These are phyloP conservation scores for Mechanitis mazaeus DNA, from an alignment of 2,888 invertebrate species.

Conservation along the genomic window DNA sequence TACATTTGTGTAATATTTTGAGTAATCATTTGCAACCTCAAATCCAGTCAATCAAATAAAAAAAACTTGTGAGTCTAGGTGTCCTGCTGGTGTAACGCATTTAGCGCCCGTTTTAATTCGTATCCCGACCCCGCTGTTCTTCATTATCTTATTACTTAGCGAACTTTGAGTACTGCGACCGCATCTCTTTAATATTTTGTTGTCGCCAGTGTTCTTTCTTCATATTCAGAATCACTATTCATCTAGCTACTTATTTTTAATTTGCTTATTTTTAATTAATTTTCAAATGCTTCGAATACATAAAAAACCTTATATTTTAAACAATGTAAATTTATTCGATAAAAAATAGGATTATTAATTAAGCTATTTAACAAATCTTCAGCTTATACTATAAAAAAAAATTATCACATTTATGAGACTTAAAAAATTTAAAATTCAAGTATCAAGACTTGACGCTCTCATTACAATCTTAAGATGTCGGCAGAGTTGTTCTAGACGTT, in stretches of 20 bases:
- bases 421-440: slow-evolving; percentile 31
- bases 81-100: slow-evolving; percentile 37
- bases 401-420: neutral
- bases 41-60: too few species aligned
- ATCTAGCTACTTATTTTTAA: too few species aligned
- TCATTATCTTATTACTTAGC: slow-evolving; percentile 77
- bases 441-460: slow-evolving; percentile 43
- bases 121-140: slow-evolving; percentile 71
- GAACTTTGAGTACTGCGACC: slow-evolving; percentile 56
- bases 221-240: neutral
- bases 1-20: too few species aligned
- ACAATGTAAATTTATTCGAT: too few species aligned
- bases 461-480: slow-evolving; percentile 61
- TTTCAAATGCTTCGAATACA: too few species aligned
- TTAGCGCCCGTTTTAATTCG: slow-evolving; percentile 68
- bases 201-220: neutral
- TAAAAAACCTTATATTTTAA: too few species aligned
- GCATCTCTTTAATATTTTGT: slow-evolving; percentile 46
- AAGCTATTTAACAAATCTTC: too few species aligned
- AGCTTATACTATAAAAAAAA: too few species aligned
- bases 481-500: slow-evolving; percentile 69
- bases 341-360: too few species aligned
- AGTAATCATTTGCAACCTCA: too few species aligned
- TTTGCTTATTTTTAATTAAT: too few species aligned
- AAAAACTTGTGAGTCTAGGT: slow-evolving; percentile 12